A percentile compares a stretch with the other conserved stretches of the same genome.
Conservation (phyloP, 1,140 invertebrate genomes). For the Drosophila pseudoananassae region DNA sequence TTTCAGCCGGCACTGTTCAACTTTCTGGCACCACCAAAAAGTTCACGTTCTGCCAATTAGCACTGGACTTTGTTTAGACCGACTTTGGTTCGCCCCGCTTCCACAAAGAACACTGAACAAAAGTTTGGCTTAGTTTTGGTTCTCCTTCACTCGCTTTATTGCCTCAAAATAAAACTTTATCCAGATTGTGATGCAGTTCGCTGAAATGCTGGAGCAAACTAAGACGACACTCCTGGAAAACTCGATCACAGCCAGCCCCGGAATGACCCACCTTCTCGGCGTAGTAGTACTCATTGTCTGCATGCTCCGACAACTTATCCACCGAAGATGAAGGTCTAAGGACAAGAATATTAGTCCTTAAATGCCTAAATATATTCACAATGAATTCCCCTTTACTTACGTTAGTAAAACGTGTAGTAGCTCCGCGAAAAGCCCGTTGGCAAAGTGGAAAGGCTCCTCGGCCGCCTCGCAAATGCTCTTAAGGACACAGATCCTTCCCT, state of each 20-base stretch:
- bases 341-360: background rate
- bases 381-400: slow-evolving; percentile 83
- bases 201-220: slow-evolving; percentile 71
- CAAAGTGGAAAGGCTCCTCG: slow-evolving; percentile 87
- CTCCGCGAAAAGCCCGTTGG: slow-evolving; percentile 88
- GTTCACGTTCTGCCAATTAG: slow-evolving; percentile 65
- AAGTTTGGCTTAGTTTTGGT: slow-evolving; percentile 18
- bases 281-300: slow-evolving; percentile 89
- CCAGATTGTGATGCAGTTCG: slow-evolving; percentile 57
- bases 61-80: slow-evolving; percentile 28
- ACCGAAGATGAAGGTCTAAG: slow-evolving; percentile 87
- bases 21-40: slow-evolving; percentile 47
- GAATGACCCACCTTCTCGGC: slow-evolving; percentile 87
- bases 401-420: slow-evolving; percentile 89
- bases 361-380: background rate
- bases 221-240: slow-evolving; percentile 87
- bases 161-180: slow-evolving; percentile 48
- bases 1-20: slow-evolving; percentile 42
- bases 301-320: slow-evolving; percentile 87
- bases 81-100: slow-evolving; percentile 11
- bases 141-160: slow-evolving; percentile 46
- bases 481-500: slow-evolving; percentile 89
- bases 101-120: slow-evolving; percentile 34
- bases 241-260: slow-evolving; percentile 85
- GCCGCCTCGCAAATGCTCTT: slow-evolving; percentile 90